Evolutionary conservation across 2,113 vertebrate species (phyloP).

Genomic region (Ptyas mucosa): DNA sequence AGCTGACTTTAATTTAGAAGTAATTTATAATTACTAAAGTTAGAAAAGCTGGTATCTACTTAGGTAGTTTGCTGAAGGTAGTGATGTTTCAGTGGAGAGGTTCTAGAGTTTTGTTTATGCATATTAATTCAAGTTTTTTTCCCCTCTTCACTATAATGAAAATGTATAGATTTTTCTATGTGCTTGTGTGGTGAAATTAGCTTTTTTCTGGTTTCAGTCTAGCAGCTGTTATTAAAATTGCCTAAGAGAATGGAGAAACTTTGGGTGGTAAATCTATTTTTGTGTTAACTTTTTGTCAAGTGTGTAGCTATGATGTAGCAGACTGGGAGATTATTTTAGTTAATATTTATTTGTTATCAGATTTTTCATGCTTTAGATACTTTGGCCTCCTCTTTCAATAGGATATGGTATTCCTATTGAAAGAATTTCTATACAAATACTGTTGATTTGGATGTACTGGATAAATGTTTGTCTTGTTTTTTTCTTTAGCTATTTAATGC

Average conservation of each 20-base stretch:
- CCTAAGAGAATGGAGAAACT: constrained; percentile 31
- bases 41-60: neutral
- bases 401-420: constrained; percentile 30
- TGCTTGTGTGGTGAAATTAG: constrained; percentile 48
- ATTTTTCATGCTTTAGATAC: constrained; percentile 49
- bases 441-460: constrained; percentile 15
- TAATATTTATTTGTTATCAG: constrained; percentile 42
- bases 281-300: constrained; percentile 12
- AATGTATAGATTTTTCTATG: constrained; percentile 25
- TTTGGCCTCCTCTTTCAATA: constrained; percentile 33
- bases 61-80: constrained; percentile 33
- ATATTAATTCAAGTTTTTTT: constrained; percentile 35
- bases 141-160: constrained; percentile 39
- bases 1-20: constrained; percentile 30
- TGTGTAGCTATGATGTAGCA: constrained; percentile 27
- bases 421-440: constrained; percentile 40
- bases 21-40: constrained; percentile 35
- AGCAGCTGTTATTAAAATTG: constrained; percentile 45
- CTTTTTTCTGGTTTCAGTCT: constrained; percentile 32
- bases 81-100: constrained; percentile 36
- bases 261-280: constrained; percentile 35
- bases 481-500: constrained; percentile 24
- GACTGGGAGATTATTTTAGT: constrained; percentile 41
- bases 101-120: constrained; percentile 36
- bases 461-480: constrained; percentile 25